Base-by-base conservation (phyloP, 2,888 invertebrate genomes). In the Stenurella melanura region DNA sequence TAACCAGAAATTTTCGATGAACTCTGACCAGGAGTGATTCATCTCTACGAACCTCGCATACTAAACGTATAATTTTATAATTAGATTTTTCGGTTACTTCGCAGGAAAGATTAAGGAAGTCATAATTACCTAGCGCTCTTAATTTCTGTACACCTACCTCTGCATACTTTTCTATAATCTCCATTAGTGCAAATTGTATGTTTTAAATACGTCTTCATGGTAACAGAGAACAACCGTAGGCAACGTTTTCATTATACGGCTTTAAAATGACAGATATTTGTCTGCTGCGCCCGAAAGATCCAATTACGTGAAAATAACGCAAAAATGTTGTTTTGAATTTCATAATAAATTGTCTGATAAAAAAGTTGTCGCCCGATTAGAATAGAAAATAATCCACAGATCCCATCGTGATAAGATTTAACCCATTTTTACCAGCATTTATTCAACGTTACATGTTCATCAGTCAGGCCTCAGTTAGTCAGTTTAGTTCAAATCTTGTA, bases 101-200 rank as follows among this genome's bases (percentile, higher is more conserved):
- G 54, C 71, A 50, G 71, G 60, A 75, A 75, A 66, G 70, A 64
- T 75, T 66, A 71, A 75, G 67, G 58, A 71, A 60, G 63, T 70
- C 54, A 58, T 75, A 63, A 71, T 70, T 54, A 15, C 21, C 50
- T n/a, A 42, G 56, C 17, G 56, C 18, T 11, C n/a, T n/a, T 54
- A 57, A 69, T 69, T 69, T 69, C 57, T 69, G 68, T 54, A 67
- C 72, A 38, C 76, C 63, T 67, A 54, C 76, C 57, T 63, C 57
- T 76, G 76, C 76, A 71, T 75, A 70, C 60, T 71, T 71, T 75
- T 75, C 75, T 72, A 60, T 74, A 74, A 73, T 73, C 66, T 50
- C 66, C 19, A 54, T 67, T 67, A 64, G 38, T 19, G 18, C 38
- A 64, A 38, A 64, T 64, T 64, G 42, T 38, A 64, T 19, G 64